Conservation (phyloP, 2,113 vertebrate species). For the Microtus richardsoni region DNA sequence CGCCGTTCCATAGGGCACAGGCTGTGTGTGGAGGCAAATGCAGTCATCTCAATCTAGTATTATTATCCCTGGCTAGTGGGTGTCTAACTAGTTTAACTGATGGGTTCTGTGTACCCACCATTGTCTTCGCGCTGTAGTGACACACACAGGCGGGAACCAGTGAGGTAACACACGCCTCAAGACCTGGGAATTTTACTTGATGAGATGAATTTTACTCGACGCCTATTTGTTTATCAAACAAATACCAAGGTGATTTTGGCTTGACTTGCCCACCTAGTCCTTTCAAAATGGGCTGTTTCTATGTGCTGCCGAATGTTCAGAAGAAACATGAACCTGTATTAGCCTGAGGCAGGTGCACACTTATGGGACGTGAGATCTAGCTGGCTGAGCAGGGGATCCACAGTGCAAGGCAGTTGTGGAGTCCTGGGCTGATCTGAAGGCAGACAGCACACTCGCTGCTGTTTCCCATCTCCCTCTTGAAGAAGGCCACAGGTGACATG, state of each 20-base stretch:
- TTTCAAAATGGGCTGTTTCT: background rate
- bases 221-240: background rate
- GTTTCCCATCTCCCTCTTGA: background rate
- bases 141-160: fast-evolving
- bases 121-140: fast-evolving
- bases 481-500: background rate
- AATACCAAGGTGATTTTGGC: background rate
- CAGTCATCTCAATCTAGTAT: background rate
- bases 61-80: background rate
- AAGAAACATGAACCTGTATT: background rate
- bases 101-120: background rate
- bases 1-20: background rate
- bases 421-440: background rate
- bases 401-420: background rate
- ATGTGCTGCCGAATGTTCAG: background rate
- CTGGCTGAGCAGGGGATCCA: no score
- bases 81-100: background rate
- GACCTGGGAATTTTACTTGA: background rate
- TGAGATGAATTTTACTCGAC: background rate
- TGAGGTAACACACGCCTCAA: background rate
- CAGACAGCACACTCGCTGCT: background rate
- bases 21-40: background rate
- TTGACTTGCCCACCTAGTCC: background rate
- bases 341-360: background rate
- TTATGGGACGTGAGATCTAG: background rate